Conservation (phyloP, 1,140 invertebrate species). For the Dreissena rostriformis region DNA sequence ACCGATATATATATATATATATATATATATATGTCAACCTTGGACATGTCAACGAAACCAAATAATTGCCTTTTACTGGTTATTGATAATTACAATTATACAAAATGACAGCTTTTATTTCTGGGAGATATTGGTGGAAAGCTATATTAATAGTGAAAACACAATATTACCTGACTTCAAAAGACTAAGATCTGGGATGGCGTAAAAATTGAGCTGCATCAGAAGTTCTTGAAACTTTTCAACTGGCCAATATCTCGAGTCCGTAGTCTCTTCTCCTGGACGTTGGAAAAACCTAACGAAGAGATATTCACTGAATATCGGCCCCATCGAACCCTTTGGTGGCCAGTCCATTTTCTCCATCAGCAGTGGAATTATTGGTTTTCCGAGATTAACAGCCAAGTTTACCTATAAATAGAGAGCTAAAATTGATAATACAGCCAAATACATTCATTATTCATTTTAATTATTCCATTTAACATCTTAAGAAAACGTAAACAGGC, state of each 20-base stretch:
- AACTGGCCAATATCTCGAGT: slow-evolving; percentile 72
- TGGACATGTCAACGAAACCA: too few relatives aligned
- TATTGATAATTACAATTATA: too few relatives aligned
- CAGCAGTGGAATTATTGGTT: slow-evolving; percentile 76
- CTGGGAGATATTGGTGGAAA: too few relatives aligned
- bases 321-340: slow-evolving; percentile 77
- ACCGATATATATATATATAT: too few relatives aligned
- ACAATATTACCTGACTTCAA: slow-evolving; percentile 57
- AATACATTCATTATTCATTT: too few relatives aligned
- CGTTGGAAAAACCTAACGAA: slow-evolving; percentile 75
- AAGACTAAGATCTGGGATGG: slow-evolving; percentile 60
- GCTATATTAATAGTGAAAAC: too few relatives aligned
- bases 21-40: too few relatives aligned
- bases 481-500: too few relatives aligned
- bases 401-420: slow-evolving; percentile 69
- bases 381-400: slow-evolving; percentile 72
- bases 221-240: slow-evolving; percentile 76
- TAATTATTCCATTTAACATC: too few relatives aligned
- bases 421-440: too few relatives aligned
- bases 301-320: slow-evolving; percentile 79
- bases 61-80: too few relatives aligned
- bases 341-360: slow-evolving; percentile 78
- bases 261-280: slow-evolving; percentile 62
- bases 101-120: too few relatives aligned
- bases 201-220: slow-evolving; percentile 73